These are phyloP conservation scores for Stenopsyche tienmushanensis DNA, from an alignment of 1,140 invertebrate species.

Conservation along the genomic window DNA sequence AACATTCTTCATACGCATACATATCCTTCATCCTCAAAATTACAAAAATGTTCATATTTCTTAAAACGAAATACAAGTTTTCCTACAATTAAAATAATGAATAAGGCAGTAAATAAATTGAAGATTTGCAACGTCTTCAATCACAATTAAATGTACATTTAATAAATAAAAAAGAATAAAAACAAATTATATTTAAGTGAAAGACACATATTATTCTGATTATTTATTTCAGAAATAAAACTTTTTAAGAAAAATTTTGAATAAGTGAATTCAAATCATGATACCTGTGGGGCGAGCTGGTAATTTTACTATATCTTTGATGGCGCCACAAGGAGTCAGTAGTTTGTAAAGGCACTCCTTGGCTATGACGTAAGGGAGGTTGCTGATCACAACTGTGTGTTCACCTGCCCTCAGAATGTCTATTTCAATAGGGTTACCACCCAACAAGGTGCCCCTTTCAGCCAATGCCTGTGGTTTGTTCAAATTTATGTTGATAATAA, in stretches of 20 bases:
- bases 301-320: slow-evolving; percentile 30
- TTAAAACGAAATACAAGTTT: too few relatives aligned
- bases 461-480: slow-evolving; percentile 23
- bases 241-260: slow-evolving; percentile 17
- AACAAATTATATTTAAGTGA: neutral
- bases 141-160: neutral
- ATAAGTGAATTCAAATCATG: slow-evolving; percentile 18
- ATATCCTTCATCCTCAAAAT: too few relatives aligned
- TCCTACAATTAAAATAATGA: too few relatives aligned
- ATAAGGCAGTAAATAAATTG: neutral
- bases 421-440: slow-evolving; percentile 29
- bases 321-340: slow-evolving; percentile 26
- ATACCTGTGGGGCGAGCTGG: slow-evolving; percentile 29
- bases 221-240: neutral
- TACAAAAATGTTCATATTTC: too few relatives aligned
- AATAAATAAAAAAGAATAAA: neutral
- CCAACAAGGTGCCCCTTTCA: slow-evolving; percentile 22
- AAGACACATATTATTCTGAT: neutral
- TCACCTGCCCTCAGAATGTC: slow-evolving; percentile 24
- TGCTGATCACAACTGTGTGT: slow-evolving; percentile 27
- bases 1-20: too few relatives aligned
- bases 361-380: slow-evolving; percentile 29
- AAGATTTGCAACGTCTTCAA: neutral
- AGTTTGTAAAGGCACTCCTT: slow-evolving; percentile 24
- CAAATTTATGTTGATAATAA: slow-evolving; percentile 15